A percentile compares a stretch with the other conserved stretches of the same genome.
These are phyloP conservation scores for Streptopelia turtur DNA, from an alignment of 2,797 vertebrate species.

Conservation along the genomic window DNA sequence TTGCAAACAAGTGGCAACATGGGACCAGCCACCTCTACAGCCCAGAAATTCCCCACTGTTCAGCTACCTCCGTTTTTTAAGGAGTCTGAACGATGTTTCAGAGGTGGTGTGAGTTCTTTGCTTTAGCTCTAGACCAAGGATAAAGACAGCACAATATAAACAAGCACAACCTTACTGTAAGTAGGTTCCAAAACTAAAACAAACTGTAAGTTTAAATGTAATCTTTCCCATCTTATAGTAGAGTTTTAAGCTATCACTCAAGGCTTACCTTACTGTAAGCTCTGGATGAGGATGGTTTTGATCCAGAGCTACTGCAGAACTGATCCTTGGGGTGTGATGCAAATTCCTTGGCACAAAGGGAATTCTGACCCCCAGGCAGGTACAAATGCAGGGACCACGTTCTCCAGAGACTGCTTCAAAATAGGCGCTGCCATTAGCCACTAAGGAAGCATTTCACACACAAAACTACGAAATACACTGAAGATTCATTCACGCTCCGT, in stretches of 20 bases:
- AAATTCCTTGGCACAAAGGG: accelerated
- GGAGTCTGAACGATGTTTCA: no score
- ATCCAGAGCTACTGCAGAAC: neutral
- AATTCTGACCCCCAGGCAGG: neutral
- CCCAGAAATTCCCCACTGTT: accelerated
- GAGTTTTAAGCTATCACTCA: neutral
- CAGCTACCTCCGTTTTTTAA: neutral
- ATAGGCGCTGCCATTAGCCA: accelerated
- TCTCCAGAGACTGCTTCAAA: neutral
- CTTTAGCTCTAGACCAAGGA: neutral
- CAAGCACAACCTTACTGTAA: accelerated
- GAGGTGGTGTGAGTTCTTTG: accelerated
- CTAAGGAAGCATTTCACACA: accelerated
- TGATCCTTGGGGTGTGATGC: accelerated
- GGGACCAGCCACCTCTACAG: neutral
- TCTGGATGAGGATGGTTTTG: accelerated
- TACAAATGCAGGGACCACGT: accelerated
- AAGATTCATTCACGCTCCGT: neutral
- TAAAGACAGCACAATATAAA: neutral
- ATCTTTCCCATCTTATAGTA: neutral
- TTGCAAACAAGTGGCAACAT: accelerated
- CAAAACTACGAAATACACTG: neutral
- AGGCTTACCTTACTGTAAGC: neutral
- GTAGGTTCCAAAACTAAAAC: neutral
- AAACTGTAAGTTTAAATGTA: accelerated